phyloP scores from a whole-genome alignment of 2,113 vertebrate species.

The Capreolus pygargus region DNA sequence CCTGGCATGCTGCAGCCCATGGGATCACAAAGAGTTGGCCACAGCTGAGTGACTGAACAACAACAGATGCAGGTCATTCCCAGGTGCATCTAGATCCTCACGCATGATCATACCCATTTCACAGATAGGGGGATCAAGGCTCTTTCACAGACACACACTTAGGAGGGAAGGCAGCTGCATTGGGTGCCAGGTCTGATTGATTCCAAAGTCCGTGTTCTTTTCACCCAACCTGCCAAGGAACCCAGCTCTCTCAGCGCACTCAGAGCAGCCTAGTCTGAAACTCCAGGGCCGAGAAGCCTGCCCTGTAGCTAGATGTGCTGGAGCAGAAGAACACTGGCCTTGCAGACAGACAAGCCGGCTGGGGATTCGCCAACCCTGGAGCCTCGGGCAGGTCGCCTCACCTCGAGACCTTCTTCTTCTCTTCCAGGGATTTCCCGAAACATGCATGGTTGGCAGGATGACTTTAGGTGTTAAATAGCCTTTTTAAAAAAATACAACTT shows the following conservation, averaged over 20 bases:
- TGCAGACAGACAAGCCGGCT: fast-evolving
- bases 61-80: not conserved
- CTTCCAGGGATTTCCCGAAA: not conserved
- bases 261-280: not conserved
- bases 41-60: not conserved
- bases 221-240: not conserved
- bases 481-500: not conserved
- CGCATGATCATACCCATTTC: not conserved
- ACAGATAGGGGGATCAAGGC: not conserved
- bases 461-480: not conserved
- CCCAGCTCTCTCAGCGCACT: not conserved
- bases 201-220: not conserved
- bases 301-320: not conserved
- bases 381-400: fast-evolving
- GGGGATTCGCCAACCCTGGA: not conserved
- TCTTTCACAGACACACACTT: not conserved
- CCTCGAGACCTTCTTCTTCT: not conserved
- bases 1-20: not conserved
- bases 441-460: too few species aligned
- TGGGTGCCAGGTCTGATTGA: not conserved
- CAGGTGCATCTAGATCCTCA: not conserved
- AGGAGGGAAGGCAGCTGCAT: not conserved
- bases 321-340: fast-evolving
- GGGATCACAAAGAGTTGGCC: not conserved
- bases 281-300: not conserved